Base-by-base conservation (phyloP, 1,140 invertebrate genomes). In the Drosophila hydei region DNA sequence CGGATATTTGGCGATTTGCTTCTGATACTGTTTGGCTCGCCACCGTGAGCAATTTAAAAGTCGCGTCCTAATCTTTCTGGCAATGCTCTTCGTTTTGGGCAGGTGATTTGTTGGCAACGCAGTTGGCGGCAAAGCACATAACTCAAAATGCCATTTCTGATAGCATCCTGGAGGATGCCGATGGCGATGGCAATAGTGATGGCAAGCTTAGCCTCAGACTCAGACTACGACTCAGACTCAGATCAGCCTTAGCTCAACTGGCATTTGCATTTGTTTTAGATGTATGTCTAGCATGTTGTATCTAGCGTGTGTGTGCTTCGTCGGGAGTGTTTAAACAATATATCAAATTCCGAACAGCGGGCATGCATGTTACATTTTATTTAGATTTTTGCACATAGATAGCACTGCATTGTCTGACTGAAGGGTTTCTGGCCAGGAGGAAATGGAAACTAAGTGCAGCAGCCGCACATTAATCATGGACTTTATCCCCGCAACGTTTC, bases 121-220 rank as follows among this genome's bases (percentile, higher is more conserved):
- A 67, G 63, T 47, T 43, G 50, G 47, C 61, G 55, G 60, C 54
- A 42, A 45, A 40, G 48, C 36, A 68, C 80, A 85, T 83, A 83
- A 79, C 78, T 83, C 79, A 83, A 83, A 83, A 84, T 79, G 63
- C 79, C 72, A 83, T 85, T 83, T 75, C 71, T 79, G 79, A 83
- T 83, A 84, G 75, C 48, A 85, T 58, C 36, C 30, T 58, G 14
- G n/a, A 16, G 38, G 16, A 42, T 18, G n/a, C 11, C 14, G 6
- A 0, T 14, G 14, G 12, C 38, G 45, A 23, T 2, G 48, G 47
- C 8, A n/a, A n/a, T n/a, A n/a, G n/a, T n/a, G n/a, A 18, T 2
- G 3, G 18, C 43, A 21, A 43, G 25, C 42, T 36, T n/a, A 36
- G 62, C 8, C 16, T 33, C 9, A 1, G 9, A 33, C 9, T 33